Percentiles rank a stretch among this genome's conserved stretches.
These are phyloP conservation scores for Colossoma macropomum DNA, from an alignment of 2,113 vertebrate genomes.

Conservation along the genomic window DNA sequence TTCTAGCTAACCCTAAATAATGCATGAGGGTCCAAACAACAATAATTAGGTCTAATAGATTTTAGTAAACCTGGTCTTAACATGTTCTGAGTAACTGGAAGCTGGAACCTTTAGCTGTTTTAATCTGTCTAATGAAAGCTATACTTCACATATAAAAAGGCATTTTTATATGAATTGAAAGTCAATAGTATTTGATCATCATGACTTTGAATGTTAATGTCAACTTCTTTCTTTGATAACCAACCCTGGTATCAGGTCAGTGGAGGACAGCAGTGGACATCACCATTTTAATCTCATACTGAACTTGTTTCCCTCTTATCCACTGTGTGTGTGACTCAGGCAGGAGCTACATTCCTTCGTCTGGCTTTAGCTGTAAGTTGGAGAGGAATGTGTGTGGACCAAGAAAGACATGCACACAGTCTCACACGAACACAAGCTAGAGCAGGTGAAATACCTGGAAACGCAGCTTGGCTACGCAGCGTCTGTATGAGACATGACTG, in stretches of 20 bases:
- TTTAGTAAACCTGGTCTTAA: background rate
- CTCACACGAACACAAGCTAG: constrained; percentile 17
- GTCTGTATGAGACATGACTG: constrained; percentile 48
- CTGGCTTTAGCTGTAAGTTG: constrained; percentile 43
- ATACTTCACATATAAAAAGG: no score
- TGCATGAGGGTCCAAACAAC: background rate
- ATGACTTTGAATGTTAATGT: no score
- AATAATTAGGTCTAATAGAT: background rate
- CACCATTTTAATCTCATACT: background rate
- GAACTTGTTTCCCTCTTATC: constrained; percentile 8
- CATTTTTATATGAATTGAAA: no score
- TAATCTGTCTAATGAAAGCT: no score
- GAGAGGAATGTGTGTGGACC: constrained; percentile 36
- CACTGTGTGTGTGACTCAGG: background rate
- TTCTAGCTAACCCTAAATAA: background rate
- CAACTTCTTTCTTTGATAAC: background rate
- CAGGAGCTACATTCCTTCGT: constrained; percentile 24
- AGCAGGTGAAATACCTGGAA: constrained; percentile 53
- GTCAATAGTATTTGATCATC: no score
- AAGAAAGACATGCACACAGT: background rate
- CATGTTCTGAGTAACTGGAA: no score
- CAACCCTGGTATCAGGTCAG: background rate
- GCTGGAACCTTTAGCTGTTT: no score
- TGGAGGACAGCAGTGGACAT: background rate
- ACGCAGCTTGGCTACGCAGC: constrained; percentile 30